Base-by-base conservation (phyloP, 2,797 vertebrate species). In the Acanthurus tractus region DNA sequence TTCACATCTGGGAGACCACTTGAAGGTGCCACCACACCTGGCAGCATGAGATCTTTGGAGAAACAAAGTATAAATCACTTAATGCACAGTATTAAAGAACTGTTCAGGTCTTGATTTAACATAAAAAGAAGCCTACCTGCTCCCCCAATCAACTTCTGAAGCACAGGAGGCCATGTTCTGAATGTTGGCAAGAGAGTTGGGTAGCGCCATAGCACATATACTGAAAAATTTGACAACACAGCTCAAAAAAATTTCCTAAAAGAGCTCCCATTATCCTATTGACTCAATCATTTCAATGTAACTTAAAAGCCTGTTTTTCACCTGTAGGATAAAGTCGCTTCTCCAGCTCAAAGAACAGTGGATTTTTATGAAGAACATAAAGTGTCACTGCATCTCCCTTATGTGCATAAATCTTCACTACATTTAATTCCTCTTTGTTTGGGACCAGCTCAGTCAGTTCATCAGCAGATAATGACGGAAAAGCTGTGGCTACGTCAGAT, bases 1-100 rank as follows among this genome's bases (percentile, higher is more conserved):
- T 93, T 92, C 70, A 99, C 94, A 46, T 88, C 93, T 74, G 97
- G 97, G 25, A 99, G 94, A 72, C 97, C 98, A 82, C 86, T 79
- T 77, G 95, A 88, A 78, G 97, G 94, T 85, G 96, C 92, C 79
- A 97, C 94, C 63, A 99, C 94, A 46, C 98, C 98, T 0, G 98
- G 98, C 82, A 99, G 93, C 98, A 99, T 99, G 82, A 99, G 96
- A 91, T 99, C 98, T 99, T 88, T 15, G 67, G 74, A 40, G 34
- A 80, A 70, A 45, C 12, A 83, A 36, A 76, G 63, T 10, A 15
- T 74, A 57, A 20, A 12, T 65, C 67, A 67, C 0, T 40, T 22
- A 5, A 23, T 42, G 3, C 42, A 25, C 40, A 56, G 23, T 10
- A 38, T 22, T 25, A 22, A 53, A 40, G 23, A 50, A 62, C 1